Percentiles rank a stretch among this genome's conserved stretches.
phyloP scores from a whole-genome alignment of 1,140 invertebrate species.

The Micrasema longulum region DNA sequence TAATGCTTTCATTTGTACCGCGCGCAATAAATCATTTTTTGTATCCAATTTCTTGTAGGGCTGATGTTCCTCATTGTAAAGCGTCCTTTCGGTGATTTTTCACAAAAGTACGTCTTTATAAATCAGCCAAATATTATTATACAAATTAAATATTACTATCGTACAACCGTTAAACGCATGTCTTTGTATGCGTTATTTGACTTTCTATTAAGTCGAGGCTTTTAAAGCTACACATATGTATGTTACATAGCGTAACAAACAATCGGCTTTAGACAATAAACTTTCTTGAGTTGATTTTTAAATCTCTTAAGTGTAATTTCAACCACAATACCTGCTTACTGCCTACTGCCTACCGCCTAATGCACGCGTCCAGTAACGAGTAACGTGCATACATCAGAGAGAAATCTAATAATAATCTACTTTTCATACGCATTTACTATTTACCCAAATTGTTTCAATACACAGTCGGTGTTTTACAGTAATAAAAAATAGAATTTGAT shows the following conservation, averaged over 20 bases:
- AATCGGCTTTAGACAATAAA: slow-evolving; percentile 21
- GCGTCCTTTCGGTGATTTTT: no score
- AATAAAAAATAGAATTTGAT: slow-evolving; percentile 20
- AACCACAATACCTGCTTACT: neutral
- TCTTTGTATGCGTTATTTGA: neutral
- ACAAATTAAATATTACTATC: no score
- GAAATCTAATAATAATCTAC: slow-evolving; percentile 27
- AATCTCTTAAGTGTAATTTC: neutral
- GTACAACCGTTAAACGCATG: no score
- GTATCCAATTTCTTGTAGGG: no score
- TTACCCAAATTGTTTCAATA: slow-evolving; percentile 16
- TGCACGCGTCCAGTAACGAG: no score
- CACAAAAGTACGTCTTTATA: no score
- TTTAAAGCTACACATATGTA: neutral
- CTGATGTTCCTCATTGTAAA: no score
- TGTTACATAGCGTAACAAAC: slow-evolving; percentile 5
- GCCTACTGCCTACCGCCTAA: neutral
- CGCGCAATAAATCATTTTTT: no score
- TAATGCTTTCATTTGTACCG: no score
- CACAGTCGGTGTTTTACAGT: neutral
- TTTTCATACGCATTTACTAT: slow-evolving; percentile 6
- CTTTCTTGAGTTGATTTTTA: slow-evolving; percentile 13
- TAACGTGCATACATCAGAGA: neutral
- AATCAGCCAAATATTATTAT: no score
- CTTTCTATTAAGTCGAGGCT: slow-evolving; percentile 20